phyloP scores from a whole-genome alignment of 2,113 vertebrate species.

The Acanthisitta chloris region DNA sequence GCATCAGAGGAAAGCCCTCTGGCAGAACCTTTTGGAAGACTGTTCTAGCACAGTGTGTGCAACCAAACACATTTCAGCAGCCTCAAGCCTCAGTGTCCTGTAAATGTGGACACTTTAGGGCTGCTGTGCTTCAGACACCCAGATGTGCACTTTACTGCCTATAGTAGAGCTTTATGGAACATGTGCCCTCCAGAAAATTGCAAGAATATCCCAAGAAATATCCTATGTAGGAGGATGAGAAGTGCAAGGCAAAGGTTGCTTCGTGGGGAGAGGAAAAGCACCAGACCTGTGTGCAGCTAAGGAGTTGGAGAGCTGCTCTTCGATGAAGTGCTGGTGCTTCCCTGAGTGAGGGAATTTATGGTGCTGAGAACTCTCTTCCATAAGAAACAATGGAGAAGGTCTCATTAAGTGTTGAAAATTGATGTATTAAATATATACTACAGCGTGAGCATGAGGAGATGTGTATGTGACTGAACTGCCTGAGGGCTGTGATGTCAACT shows the following conservation, averaged over 20 bases:
- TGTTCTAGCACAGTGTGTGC: fast-evolving
- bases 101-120: fast-evolving
- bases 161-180: neutral
- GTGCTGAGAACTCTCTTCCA: neutral
- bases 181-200: neutral
- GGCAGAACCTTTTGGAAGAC: neutral
- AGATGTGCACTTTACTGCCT: neutral
- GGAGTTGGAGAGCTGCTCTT: neutral
- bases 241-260: neutral
- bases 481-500: neutral
- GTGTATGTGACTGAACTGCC: neutral
- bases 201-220: neutral
- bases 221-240: neutral
- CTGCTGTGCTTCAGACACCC: neutral
- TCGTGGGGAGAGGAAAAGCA: neutral
- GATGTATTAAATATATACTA: neutral
- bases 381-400: neutral
- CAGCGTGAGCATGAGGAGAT: neutral
- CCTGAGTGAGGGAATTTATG: neutral
- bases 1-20: neutral
- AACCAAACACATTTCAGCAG: neutral
- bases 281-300: neutral
- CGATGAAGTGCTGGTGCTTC: neutral
- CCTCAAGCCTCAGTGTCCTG: neutral
- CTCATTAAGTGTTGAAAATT: neutral